Evolutionary conservation across 2,113 vertebrate genomes (phyloP), one percentile per base, ranked within the genome.

Genomic region (Sinocyclocheilus anshuiensis): DNA sequence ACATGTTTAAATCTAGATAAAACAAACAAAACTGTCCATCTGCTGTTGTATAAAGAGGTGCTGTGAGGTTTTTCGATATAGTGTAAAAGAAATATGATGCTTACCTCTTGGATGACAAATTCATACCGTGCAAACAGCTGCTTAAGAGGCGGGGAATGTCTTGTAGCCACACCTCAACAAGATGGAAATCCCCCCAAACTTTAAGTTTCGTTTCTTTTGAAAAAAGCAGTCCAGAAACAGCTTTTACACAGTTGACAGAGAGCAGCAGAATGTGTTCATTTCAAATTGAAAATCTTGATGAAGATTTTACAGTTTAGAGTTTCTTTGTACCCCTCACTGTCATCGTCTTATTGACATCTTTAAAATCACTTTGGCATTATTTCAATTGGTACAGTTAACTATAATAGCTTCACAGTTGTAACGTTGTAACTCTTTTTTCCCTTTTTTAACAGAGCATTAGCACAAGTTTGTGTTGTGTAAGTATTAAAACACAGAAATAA

Each of bases 1-100:
- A 89, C 83, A 87, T 88, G 59, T 33, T 81, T 80, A 81, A 26
- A 33, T 71, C 53, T 42, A 63, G 20, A 87, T 4, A 71, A 50
- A 77, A 18, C 9, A 4, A 39, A 80, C 20, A 42, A 22, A 42
- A n/a, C 4, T 12, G 15, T 69, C 18, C 29, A 36, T 69, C 26
- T 9, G 15, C 65, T 36, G 18, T 74, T 74, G 20, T 12, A 6
- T 39, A 42, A 72, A 72, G 69, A 72, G 0, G 22, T 74, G 39
- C 22, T n/a, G 26, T 67, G 8, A 36, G 9, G 55, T 57, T 57
- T 57, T 6, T 57, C 55, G 18, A 57, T 57, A 57, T 57, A 20
- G 55, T 39, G 33, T 39, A 71, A 71, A 57, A 45, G 39, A 45
- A 74, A 45, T 45, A 13, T 1, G 11, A 75, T 67, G 7, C 84